Base-by-base conservation (phyloP, 2,113 vertebrate species). In the Brachyistius frenatus region DNA sequence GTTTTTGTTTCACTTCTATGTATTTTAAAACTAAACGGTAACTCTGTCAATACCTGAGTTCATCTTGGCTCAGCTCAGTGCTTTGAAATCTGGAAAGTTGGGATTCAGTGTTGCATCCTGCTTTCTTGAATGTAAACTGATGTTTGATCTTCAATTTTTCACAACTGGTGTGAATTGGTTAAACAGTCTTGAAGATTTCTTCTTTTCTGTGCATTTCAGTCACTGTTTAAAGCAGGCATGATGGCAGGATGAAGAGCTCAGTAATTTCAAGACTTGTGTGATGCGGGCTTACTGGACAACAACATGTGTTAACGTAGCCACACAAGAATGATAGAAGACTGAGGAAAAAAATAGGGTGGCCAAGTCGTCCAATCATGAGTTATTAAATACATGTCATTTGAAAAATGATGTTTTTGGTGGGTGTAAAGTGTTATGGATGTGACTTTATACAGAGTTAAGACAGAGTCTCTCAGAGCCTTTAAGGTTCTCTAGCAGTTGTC, bases 401-500 rank as follows among this genome's bases (percentile, higher is more conserved):
- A 23, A 49, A 47, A 33, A 23, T 23, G 41, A 49, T 75, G 3
- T 35, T 63, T 16, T 57, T 58, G 23, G 23, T 73, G 65, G 3
- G 10, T 72, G 30, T 11, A 0, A 1, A 5, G 16, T 41, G 41
- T 32, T 67, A 8, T 30, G 15, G 4, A 32, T 46, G 23, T 1
- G n/a, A 39, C 5, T 41, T 35, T 30, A 7, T 7, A 0, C 36
- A 31, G 8, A 49, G 30, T 23, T 57, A 9, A 35, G n/a, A 30
- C 30, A 9, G 33, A 15, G 31, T 44, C 14, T 23, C 3, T 9
- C 5, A 44, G 50, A 47, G 14, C 39, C 15, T 5, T 85, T 68
- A 89, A n/a, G 66, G 30, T 52, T 31, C 53, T 55, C 67, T 15
- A 2, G 50, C 15, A 10, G 46, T 55, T 35, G 86, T 92, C 1